Evolutionary conservation across 1,140 invertebrate genomes (phyloP).

Genomic region (Bombus confusus): DNA sequence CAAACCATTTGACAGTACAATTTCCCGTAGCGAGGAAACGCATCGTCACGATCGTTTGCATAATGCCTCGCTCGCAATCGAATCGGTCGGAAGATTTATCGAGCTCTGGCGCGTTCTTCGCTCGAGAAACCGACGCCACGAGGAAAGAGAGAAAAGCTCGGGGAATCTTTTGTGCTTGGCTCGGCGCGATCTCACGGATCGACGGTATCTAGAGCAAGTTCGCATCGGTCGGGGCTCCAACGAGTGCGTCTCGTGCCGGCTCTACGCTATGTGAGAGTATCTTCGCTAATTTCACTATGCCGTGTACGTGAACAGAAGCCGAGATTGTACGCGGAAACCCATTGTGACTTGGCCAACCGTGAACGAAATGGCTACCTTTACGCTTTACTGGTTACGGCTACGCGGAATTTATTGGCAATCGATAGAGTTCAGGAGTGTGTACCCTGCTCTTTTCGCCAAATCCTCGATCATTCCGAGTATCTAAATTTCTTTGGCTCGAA

Average conservation of each 20-base stretch:
- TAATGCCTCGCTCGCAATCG: neutral
- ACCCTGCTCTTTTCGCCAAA: constrained; percentile 29
- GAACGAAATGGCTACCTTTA: constrained; percentile 76
- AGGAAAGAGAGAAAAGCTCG: too few relatives aligned
- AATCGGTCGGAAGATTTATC: constrained; percentile 20
- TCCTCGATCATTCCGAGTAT: neutral
- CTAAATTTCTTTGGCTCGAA: neutral
- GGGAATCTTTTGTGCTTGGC: constrained; percentile 22
- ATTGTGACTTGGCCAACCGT: constrained; percentile 72
- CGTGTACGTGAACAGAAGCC: constrained; percentile 64
- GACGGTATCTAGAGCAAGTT: constrained; percentile 42
- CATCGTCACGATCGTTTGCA: constrained; percentile 27
- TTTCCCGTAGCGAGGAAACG: constrained; percentile 13
- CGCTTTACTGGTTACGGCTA: constrained; percentile 68
- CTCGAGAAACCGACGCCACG: neutral
- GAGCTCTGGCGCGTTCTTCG: neutral
- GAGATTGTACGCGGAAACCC: constrained; percentile 71
- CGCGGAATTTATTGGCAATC: constrained; percentile 76
- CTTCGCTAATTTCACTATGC: constrained; percentile 67
- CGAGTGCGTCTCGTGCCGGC: constrained; percentile 18
- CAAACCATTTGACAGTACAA: constrained; percentile 23
- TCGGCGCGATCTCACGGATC: constrained; percentile 17
- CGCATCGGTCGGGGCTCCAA: constrained; percentile 23
- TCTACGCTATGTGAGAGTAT: constrained; percentile 32
- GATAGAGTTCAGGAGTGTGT: constrained; percentile 52